These are phyloP conservation scores for Callocephalon fimbriatum DNA, from an alignment of 2,113 vertebrate species.

Conservation along the genomic window DNA sequence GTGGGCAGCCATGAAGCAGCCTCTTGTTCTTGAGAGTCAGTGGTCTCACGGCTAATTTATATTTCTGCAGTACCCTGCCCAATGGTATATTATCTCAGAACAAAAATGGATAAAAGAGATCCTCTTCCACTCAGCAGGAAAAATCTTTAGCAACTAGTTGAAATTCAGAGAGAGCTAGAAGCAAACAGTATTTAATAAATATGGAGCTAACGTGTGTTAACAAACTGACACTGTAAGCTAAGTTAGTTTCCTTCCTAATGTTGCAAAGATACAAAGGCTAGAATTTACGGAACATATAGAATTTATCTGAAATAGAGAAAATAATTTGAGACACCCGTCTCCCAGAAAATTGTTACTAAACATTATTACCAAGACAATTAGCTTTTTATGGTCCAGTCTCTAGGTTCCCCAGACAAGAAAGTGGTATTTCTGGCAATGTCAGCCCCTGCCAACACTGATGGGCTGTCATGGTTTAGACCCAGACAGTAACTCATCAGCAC, in stretches of 20 bases:
- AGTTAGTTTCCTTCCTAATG: background rate
- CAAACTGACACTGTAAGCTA: background rate
- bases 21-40: background rate
- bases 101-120: background rate
- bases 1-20: background rate
- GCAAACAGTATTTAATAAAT: background rate
- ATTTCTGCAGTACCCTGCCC: background rate
- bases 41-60: background rate
- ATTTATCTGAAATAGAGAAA: background rate
- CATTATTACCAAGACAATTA: background rate
- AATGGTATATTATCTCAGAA: background rate
- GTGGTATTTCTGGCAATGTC: background rate
- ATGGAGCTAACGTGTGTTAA: background rate
- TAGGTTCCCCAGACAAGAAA: background rate
- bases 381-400: background rate
- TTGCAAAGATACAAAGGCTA: background rate
- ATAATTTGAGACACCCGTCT: background rate
- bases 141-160: background rate
- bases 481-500: background rate
- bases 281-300: background rate
- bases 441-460: background rate
- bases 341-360: background rate
- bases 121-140: background rate
- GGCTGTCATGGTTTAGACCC: background rate
- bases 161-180: background rate